Conservation (phyloP, 2,113 vertebrate species). For the Cyanoramphus novaezelandiae region DNA sequence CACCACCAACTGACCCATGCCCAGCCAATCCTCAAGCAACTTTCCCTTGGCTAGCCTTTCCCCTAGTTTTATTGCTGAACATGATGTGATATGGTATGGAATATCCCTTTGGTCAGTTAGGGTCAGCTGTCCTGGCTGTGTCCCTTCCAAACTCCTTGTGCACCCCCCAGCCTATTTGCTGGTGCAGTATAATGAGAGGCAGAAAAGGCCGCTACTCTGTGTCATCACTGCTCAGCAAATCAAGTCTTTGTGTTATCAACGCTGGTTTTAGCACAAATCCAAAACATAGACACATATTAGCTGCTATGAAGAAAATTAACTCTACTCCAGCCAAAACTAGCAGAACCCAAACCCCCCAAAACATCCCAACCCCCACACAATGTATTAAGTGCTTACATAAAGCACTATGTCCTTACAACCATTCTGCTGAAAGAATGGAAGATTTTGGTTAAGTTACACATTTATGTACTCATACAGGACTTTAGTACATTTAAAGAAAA, state of each 20-base stretch:
- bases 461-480: neutral
- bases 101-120: too few species aligned
- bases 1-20: neutral
- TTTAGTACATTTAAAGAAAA: neutral
- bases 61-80: neutral
- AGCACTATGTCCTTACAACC: accelerated
- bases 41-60: accelerated
- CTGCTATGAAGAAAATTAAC: neutral
- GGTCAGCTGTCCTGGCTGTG: neutral
- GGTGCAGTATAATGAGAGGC: neutral
- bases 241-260: accelerated
- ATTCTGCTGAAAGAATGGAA: neutral
- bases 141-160: neutral
- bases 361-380: neutral
- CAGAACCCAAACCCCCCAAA: neutral
- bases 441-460: neutral
- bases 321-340: neutral
- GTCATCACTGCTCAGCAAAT: neutral
- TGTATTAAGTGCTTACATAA: neutral
- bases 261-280: neutral
- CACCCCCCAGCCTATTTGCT: accelerated
- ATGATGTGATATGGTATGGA: neutral
- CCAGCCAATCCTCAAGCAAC: neutral
- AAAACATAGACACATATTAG: neutral
- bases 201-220: neutral